phyloP scores from a whole-genome alignment of 92 coral and sea anemone genomes.

The Porites lobata region DNA sequence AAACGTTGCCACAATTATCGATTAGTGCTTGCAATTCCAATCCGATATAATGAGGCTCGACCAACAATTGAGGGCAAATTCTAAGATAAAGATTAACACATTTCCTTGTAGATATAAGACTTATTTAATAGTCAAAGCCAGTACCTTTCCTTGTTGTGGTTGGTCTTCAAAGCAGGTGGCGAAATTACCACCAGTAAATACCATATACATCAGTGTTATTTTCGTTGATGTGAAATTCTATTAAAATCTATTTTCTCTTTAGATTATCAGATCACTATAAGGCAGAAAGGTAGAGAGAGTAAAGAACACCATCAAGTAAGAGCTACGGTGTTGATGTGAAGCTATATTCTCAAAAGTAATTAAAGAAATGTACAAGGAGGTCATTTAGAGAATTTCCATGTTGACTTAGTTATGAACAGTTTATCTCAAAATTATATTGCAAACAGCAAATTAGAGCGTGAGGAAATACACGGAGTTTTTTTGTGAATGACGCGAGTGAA shows the following conservation, averaged over 20 bases:
- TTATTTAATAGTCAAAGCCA: background rate
- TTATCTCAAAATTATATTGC: background rate
- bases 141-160: background rate
- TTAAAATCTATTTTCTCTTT: background rate
- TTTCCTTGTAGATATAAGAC: background rate
- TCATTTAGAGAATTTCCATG: background rate
- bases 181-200: conserved; percentile 21
- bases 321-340: background rate
- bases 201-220: conserved; percentile 35
- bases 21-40: too few relatives aligned
- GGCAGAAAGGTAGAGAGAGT: background rate
- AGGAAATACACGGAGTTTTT: conserved; percentile 17
- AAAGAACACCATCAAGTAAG: background rate
- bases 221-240: background rate
- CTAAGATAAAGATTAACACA: background rate
- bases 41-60: too few relatives aligned
- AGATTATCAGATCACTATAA: background rate
- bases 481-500: conserved; percentile 40
- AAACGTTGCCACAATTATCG: too few relatives aligned
- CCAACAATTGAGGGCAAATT: too few relatives aligned
- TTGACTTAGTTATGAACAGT: background rate
- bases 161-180: conserved; percentile 30
- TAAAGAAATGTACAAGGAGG: too few relatives aligned
- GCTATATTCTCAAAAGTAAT: background rate
- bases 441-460: conserved; percentile 21